These are phyloP conservation scores for Cotesia typhae DNA, from an alignment of 1,140 invertebrate species.

Conservation along the genomic window DNA sequence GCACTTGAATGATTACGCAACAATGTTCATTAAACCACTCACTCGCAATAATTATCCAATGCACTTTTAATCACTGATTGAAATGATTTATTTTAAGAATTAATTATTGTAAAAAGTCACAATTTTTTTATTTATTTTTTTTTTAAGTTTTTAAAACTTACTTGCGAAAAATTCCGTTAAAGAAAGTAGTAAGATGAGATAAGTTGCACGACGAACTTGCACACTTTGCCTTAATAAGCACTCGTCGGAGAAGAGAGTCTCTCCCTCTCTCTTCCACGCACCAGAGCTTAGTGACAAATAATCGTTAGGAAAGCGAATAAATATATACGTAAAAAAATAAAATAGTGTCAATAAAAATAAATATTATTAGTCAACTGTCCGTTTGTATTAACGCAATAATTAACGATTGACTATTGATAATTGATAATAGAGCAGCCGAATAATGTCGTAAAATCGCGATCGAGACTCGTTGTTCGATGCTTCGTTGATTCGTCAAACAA, in stretches of 20 bases:
- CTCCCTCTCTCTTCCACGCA: constrained; percentile 25
- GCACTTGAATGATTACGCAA: no score
- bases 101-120: neutral
- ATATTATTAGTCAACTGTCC: neutral
- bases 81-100: no score
- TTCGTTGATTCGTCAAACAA: constrained; percentile 34
- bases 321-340: neutral
- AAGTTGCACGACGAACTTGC: no score
- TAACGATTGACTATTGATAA: neutral
- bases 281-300: constrained; percentile 11
- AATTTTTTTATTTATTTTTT: constrained; percentile 1
- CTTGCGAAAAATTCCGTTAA: constrained; percentile 24
- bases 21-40: no score
- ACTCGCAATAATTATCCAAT: no score
- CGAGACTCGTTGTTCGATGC: constrained; percentile 21
- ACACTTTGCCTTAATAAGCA: constrained; percentile 22
- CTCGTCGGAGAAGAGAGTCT: constrained; percentile 27
- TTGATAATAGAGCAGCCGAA: neutral
- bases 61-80: no score
- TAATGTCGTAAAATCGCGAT: neutral
- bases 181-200: no score
- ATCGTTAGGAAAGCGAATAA: neutral
- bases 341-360: neutral
- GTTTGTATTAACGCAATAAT: no score
- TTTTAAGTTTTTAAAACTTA: constrained; percentile 20